phyloP scores from a whole-genome alignment of 1,140 invertebrate genomes.

The Polypedilum vanderplanki region DNA sequence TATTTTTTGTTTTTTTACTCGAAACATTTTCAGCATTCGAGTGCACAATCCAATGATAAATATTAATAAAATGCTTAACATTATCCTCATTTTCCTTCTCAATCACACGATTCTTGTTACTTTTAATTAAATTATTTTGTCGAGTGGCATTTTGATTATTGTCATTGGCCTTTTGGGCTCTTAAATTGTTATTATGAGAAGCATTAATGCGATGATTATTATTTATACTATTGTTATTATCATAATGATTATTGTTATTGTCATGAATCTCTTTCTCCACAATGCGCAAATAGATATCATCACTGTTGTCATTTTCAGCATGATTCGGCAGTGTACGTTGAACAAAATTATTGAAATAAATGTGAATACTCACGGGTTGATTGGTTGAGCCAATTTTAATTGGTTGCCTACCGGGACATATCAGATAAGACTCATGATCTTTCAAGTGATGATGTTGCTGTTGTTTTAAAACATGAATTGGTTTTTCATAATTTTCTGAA shows the following conservation, averaged over 20 bases:
- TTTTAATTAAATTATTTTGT: slow-evolving; percentile 28
- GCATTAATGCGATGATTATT: background rate
- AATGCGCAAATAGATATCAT: slow-evolving; percentile 25
- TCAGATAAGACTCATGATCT: slow-evolving; percentile 37
- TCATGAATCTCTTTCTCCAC: slow-evolving; percentile 27
- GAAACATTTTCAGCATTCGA: background rate
- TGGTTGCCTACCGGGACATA: slow-evolving; percentile 38
- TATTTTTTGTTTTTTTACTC: background rate
- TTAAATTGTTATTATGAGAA: background rate
- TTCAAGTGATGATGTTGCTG: slow-evolving; percentile 26
- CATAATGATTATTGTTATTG: background rate
- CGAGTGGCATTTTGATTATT: background rate
- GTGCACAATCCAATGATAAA: slow-evolving; percentile 31
- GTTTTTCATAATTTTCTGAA: background rate
- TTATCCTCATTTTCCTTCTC: background rate
- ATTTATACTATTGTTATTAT: background rate
- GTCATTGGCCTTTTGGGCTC: background rate
- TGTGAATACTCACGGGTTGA: slow-evolving; percentile 38
- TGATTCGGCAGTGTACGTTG: background rate
- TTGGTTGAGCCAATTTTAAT: slow-evolving; percentile 36
- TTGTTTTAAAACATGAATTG: background rate
- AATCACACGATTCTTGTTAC: background rate
- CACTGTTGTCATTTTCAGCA: background rate
- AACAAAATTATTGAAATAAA: slow-evolving; percentile 12
- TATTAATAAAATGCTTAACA: slow-evolving; percentile 30